These are phyloP conservation scores for Scaptomyza pallida DNA, from an alignment of 1,140 invertebrate genomes.

Conservation along the genomic window DNA sequence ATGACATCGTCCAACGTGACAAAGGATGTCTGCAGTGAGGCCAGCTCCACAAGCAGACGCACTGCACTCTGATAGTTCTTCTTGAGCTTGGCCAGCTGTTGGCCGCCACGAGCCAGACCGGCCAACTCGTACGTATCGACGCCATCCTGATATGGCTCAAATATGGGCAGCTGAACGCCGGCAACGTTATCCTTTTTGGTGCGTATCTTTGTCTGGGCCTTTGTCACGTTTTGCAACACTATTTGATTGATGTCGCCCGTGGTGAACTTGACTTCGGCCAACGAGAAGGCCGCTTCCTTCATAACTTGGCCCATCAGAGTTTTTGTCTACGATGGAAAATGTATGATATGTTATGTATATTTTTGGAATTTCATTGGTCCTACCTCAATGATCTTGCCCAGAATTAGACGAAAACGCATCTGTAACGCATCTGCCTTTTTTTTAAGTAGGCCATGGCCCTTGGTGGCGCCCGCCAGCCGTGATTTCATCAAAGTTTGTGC, in stretches of 20 bases:
- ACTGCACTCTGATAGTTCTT: conserved; percentile 97
- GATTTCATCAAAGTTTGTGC: conserved; percentile 93
- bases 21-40: conserved; percentile 98
- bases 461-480: conserved; percentile 97
- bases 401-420: conserved; percentile 97
- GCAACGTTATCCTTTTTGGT: conserved; percentile 99
- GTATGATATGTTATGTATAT: conserved; percentile 47
- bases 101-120: conserved; percentile 96
- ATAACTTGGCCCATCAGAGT: conserved; percentile 99
- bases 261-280: conserved; percentile 99
- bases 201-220: conserved; percentile 98
- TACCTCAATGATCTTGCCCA: conserved; percentile 99
- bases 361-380: neutral
- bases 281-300: conserved; percentile 99
- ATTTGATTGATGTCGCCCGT: conserved; percentile 99
- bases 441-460: conserved; percentile 98
- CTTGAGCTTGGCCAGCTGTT: conserved; percentile 97
- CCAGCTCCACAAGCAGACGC: conserved; percentile 95
- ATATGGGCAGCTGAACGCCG: conserved; percentile 97
- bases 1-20: conserved; percentile 98
- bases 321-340: conserved; percentile 87
- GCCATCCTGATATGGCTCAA: conserved; percentile 98
- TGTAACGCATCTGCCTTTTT: conserved; percentile 99
- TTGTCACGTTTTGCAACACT: conserved; percentile 99
- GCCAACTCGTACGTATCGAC: conserved; percentile 96